Percentiles rank a stretch among this genome's conserved stretches.
Evolutionary conservation across 2,113 vertebrate species (phyloP).

Genomic region (Festucalex cinctus): DNA sequence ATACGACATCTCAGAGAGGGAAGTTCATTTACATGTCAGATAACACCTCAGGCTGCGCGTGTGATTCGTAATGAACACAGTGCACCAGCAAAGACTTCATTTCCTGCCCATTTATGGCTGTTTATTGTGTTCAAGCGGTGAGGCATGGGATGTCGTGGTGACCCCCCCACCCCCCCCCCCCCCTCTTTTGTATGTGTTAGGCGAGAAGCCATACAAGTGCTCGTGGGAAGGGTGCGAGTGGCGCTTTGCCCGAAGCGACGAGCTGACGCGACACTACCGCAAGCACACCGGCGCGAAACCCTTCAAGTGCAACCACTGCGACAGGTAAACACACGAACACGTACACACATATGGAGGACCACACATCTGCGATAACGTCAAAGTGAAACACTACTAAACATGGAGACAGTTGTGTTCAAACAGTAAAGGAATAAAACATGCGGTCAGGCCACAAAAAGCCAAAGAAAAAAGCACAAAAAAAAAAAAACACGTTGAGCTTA

Average conservation of each 20-base stretch:
- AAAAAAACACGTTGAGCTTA: background rate
- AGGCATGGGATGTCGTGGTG: background rate
- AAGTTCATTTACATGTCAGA: background rate
- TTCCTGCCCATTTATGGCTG: background rate
- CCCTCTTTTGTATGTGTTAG: background rate
- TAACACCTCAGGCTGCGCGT: background rate
- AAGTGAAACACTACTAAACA: too few species aligned
- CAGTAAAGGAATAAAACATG: background rate
- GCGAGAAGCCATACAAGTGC: conserved; percentile 11
- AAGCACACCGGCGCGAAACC: conserved; percentile 8
- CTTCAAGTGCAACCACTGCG: conserved; percentile 8
- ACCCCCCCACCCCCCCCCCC: background rate
- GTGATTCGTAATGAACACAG: background rate
- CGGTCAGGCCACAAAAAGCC: background rate
- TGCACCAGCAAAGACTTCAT: background rate
- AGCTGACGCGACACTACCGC: conserved; percentile 8
- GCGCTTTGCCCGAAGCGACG: conserved; percentile 7
- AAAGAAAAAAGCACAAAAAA: background rate
- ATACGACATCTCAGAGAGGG: background rate
- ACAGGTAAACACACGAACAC: conserved; percentile 25
- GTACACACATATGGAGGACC: background rate
- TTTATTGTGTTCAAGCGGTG: background rate
- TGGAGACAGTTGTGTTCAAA: background rate
- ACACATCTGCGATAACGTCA: background rate
- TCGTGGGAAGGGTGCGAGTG: conserved; percentile 8